Evolutionary conservation across 2,888 invertebrate species (phyloP).

Genomic region (Pteria penguin): DNA sequence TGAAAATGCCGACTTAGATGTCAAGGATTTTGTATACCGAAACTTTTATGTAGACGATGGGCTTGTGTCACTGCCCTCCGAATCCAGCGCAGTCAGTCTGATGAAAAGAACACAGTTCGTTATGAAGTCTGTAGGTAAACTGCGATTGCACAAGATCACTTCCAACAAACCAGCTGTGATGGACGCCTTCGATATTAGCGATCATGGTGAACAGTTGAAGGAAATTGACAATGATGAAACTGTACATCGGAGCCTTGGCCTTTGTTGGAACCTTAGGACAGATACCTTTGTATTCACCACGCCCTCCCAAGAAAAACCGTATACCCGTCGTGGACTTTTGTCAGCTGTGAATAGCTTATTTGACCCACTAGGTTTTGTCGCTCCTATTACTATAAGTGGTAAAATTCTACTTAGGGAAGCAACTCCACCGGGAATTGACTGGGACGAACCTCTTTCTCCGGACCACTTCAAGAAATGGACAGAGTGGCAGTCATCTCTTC

Average conservation of each 20-base stretch:
- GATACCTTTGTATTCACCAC: constrained; percentile 47
- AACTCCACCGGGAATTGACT: constrained; percentile 8
- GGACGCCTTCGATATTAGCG: constrained; percentile 35
- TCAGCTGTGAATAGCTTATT: constrained; percentile 44
- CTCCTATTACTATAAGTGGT: constrained; percentile 33
- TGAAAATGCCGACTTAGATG: constrained; percentile 15
- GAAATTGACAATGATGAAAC: constrained; percentile 28
- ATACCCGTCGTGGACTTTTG: constrained; percentile 46
- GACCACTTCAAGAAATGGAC: constrained; percentile 11
- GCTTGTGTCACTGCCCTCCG: constrained; percentile 27
- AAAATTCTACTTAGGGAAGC: constrained; percentile 36
- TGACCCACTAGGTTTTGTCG: constrained; percentile 31
- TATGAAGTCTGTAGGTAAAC: constrained; percentile 25
- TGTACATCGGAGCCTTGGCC: constrained; percentile 49
- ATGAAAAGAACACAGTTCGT: constrained; percentile 27
- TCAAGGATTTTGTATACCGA: constrained; percentile 30
- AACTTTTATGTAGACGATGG: constrained; percentile 57
- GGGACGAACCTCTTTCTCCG: constrained; percentile 33
- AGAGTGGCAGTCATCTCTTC: constrained; percentile 27
- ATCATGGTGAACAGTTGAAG: constrained; percentile 30
- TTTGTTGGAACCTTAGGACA: constrained; percentile 45
- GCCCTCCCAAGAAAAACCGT: constrained; percentile 14
- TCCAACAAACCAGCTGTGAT: constrained; percentile 47
- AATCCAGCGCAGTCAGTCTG: constrained; percentile 14
- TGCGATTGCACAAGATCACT: constrained; percentile 48